Base-by-base conservation (phyloP, 2,888 invertebrate genomes). In the Sinelater perroti region DNA sequence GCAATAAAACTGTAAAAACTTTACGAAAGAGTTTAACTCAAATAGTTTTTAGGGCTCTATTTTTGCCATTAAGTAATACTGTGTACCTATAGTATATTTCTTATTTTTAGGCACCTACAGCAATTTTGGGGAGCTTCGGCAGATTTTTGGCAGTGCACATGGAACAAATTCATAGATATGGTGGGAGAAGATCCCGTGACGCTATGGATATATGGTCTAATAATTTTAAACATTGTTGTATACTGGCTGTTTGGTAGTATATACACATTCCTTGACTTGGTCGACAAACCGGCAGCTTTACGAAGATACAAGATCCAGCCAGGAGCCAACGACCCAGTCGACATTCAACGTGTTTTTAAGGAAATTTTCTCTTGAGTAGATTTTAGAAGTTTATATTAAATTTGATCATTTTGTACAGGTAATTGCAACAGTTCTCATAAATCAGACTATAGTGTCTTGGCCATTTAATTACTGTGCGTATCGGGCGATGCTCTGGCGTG, bases 51-150 rank as follows among this genome's bases (percentile, higher is more conserved):
- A 5, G 2, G 2, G 8, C 26, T 26, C 8, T 26, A 26, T 10
- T 6, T 1, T 30, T 5, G 10, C 11, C 10, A 11, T 3, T 13
- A 10, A 30, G 13, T 30, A 6, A 13, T 11, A 30, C 10, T 10
- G 10, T 6, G 1, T 6, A 2, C 1, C 10, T 30, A 30, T 30
- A 13, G 30, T 30, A 30, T 24, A 6, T 6, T 24, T n/a, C n/a
- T n/a, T n/a, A n/a, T n/a, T 75, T 80, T 66, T 69, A 91, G 90
- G 89, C 89, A 91, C 77, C 79, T 90, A 63, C 90, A 91, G 77
- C 81, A 85, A 72, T 89, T 91, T 73, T 92, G 92, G 92, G 91
- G 90, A 50, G 90, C 90, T 7, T 90, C 90, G 4, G 91, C 90
- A 10, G 87, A 91, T 71, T 91, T 91, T 73, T 92, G 91, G 91